phyloP scores from a whole-genome alignment of 2,888 invertebrate species.

The Campaea margaritaria region DNA sequence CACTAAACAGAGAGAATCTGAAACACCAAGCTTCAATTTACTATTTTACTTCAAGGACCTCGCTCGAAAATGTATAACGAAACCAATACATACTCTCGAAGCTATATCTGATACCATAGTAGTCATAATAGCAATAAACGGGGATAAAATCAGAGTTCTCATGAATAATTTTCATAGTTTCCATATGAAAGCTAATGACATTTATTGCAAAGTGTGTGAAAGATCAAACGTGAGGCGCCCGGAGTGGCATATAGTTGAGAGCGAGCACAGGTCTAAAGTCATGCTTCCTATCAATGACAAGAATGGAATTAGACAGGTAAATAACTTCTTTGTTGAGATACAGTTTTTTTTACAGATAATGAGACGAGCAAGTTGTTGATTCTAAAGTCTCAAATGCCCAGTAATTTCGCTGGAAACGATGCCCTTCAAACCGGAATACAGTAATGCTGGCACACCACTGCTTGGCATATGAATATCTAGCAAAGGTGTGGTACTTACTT shows the following conservation, averaged over 20 bases:
- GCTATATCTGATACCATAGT: slow-evolving; percentile 26
- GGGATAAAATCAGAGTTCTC: slow-evolving; percentile 33
- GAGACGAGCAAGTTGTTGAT: too few relatives aligned
- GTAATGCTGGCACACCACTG: too few relatives aligned
- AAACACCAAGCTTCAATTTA: slow-evolving; percentile 10
- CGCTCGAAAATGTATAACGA: slow-evolving; percentile 15
- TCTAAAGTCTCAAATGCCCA: too few relatives aligned
- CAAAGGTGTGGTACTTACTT: too few relatives aligned
- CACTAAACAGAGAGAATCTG: background rate
- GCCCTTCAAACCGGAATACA: too few relatives aligned
- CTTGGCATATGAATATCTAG: too few relatives aligned
- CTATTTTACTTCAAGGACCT: slow-evolving; percentile 22
- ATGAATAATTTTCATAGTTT: slow-evolving; percentile 44
- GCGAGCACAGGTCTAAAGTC: slow-evolving; percentile 38
- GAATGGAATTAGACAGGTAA: slow-evolving; percentile 45
- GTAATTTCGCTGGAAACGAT: too few relatives aligned
- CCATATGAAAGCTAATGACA: slow-evolving; percentile 28
- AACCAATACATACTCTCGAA: slow-evolving; percentile 28
- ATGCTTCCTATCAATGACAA: slow-evolving; percentile 39
- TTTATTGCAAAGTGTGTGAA: slow-evolving; percentile 32
- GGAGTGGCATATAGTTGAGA: slow-evolving; percentile 18
- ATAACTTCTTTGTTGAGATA: background rate
- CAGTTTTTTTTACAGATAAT: too few relatives aligned
- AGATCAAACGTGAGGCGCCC: slow-evolving; percentile 16
- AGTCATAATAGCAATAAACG: slow-evolving; percentile 38